phyloP scores from a whole-genome alignment of 2,113 vertebrate genomes.

The Rousettus leschenaultii region DNA sequence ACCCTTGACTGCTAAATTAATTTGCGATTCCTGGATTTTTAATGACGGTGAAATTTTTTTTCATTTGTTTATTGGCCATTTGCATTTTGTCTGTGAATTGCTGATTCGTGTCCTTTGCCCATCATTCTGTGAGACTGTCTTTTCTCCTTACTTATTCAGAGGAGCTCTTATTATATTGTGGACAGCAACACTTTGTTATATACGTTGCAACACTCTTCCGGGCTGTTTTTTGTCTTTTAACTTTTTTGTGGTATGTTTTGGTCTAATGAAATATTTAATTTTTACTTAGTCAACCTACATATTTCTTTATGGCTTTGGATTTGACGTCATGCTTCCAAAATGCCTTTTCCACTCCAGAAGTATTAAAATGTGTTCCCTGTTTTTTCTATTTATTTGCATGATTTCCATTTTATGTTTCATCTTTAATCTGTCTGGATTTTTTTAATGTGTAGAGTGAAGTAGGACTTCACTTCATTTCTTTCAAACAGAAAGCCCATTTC shows the following conservation, averaged over 20 bases:
- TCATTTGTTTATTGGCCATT: not conserved
- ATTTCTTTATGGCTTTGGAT: not conserved
- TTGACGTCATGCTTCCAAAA: slow-evolving; percentile 8
- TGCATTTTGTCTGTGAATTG: not conserved
- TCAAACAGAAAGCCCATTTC: not conserved
- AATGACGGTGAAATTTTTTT: not conserved
- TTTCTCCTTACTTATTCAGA: slow-evolving; percentile 1
- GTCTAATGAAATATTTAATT: not conserved
- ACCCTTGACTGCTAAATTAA: not conserved
- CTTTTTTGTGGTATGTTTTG: not conserved
- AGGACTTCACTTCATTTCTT: not conserved
- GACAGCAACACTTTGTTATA: not conserved
- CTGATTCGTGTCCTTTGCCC: not conserved
- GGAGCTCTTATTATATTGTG: not conserved
- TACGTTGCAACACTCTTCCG: not conserved
- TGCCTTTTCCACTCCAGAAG: not conserved
- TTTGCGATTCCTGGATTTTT: not conserved
- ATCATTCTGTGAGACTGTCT: not conserved
- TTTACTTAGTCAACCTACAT: not conserved
- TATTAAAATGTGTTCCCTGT: not conserved
- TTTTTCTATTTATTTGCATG: not conserved
- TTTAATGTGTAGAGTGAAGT: not conserved
- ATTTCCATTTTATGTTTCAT: slow-evolving; percentile 6
- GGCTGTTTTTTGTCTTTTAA: not conserved
- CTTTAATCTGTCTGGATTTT: not conserved